phyloP scores from a whole-genome alignment of 2,888 invertebrate genomes.

The Leptinotarsa peninsularis region DNA sequence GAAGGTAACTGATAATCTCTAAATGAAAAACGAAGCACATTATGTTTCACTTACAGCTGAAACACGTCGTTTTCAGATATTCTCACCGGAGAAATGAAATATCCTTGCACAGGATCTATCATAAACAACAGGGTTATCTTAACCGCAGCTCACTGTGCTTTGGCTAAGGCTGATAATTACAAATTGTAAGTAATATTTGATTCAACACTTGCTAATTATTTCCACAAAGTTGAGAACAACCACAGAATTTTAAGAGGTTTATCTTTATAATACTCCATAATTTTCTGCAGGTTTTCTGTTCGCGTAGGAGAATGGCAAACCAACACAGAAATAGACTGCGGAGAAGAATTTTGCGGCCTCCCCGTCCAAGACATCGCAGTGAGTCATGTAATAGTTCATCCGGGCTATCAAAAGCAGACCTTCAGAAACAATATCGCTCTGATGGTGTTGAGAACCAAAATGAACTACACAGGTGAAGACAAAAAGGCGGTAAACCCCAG shows the following conservation, averaged over 20 bases:
- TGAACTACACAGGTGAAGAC: conserved; percentile 72
- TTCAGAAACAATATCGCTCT: conserved; percentile 79
- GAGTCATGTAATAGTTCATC: conserved; percentile 82
- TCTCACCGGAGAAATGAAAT: conserved; percentile 76
- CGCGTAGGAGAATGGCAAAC: conserved; percentile 82
- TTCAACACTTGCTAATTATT: not conserved
- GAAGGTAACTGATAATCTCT: not conserved
- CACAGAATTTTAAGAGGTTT: no score
- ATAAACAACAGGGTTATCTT: conserved; percentile 73
- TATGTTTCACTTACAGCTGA: no score
- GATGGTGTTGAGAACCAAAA: conserved; percentile 76
- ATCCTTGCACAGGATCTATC: conserved; percentile 83
- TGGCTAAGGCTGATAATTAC: conserved; percentile 81
- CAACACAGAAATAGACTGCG: conserved; percentile 80
- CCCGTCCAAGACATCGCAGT: conserved; percentile 78
- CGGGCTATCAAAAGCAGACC: conserved; percentile 74
- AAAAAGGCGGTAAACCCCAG: not conserved
- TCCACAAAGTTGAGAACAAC: not conserved
- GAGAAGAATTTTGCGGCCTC: conserved; percentile 79
- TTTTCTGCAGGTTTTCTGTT: conserved; percentile 73
- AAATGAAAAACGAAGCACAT: no score
- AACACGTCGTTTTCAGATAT: conserved; percentile 69
- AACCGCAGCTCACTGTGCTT: conserved; percentile 84
- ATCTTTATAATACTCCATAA: no score
- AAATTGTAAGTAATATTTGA: conserved; percentile 73